Percentiles rank a stretch among this genome's conserved stretches.
Evolutionary conservation across 2,888 invertebrate genomes (phyloP).

Genomic region (Cheiracanthium punctorium): DNA sequence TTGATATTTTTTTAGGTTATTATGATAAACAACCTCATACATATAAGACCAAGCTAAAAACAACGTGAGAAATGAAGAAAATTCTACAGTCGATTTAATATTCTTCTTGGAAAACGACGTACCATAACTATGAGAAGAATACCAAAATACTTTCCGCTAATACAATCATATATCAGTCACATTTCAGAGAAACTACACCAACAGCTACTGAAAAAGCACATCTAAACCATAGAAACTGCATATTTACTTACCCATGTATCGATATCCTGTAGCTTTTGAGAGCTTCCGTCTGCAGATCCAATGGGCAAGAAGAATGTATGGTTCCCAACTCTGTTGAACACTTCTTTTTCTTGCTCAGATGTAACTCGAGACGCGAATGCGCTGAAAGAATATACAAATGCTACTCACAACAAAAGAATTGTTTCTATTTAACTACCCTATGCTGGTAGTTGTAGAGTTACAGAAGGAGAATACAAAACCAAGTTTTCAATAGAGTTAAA

Average conservation of each 20-base stretch:
- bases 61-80: no score
- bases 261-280: slow-evolving; percentile 43
- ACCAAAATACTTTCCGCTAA: background rate
- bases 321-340: slow-evolving; percentile 57
- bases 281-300: slow-evolving; percentile 44
- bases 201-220: background rate
- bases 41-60: no score
- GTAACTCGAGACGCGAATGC: slow-evolving; percentile 61
- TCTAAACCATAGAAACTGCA: background rate
- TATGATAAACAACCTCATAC: no score
- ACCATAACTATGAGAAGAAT: background rate
- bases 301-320: slow-evolving; percentile 64
- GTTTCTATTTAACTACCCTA: background rate
- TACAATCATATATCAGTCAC: background rate
- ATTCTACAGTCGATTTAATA: no score
- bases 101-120: background rate
- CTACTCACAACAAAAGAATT: slow-evolving; percentile 5
- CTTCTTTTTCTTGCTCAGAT: slow-evolving; percentile 56
- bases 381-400: slow-evolving; percentile 39
- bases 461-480: slow-evolving; percentile 9
- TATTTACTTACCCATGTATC: slow-evolving; percentile 60
- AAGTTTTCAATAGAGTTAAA: background rate
- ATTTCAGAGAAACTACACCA: background rate
- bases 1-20: no score
- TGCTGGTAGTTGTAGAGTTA: slow-evolving; percentile 5